Base-by-base conservation (phyloP, 2,888 invertebrate species). In the Nomada lathburiana region DNA sequence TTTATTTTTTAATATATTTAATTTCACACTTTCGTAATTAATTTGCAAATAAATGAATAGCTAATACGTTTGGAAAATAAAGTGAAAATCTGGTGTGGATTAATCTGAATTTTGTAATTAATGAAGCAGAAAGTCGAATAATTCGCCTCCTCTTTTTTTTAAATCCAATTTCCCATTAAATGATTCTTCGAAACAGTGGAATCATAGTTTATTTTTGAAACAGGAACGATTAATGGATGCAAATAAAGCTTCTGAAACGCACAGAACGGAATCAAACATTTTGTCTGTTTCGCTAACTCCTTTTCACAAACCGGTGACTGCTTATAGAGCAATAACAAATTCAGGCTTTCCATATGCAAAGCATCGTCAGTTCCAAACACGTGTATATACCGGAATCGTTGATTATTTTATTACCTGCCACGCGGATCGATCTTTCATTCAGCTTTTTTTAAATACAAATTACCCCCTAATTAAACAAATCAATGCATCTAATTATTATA, bases 371-470 rank as follows among this genome's bases (percentile, higher is more conserved):
- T 36, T 26, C 23, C 23, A 60, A 4, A 20, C 62, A 72, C 64
- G 57, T 29, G 29, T 47, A 0, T 9, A 16, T 44, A 47, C 47
- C 52, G 5, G 26, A 29, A 53, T 7, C 20, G 59, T 82, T 85
- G 86, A 72, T 86, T 82, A 47, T 72, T 76, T 76, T 18, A 86
- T 52, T 20, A 2, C 55, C 75, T 63, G 74, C 72, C 53, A 36
- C 59, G 13, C 20, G 50, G 23, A 55, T 9, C 29, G 16, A 60
- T 53, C 50, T 13, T 47, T 47, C 47, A 47, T 47, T 47, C 16
- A 11, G 16, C 47, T 11, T 7, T 7, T 7, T 36, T 36, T 7
- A 36, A 36, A 36, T 7, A 36, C 7, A 36, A 36, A 36, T 36
- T 36, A 7, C 7, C 1, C 36, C 36, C 36, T 5, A 36, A 36